phyloP scores from a whole-genome alignment of 2,797 vertebrate species.

The Sternarchorhynchus goeldii region DNA sequence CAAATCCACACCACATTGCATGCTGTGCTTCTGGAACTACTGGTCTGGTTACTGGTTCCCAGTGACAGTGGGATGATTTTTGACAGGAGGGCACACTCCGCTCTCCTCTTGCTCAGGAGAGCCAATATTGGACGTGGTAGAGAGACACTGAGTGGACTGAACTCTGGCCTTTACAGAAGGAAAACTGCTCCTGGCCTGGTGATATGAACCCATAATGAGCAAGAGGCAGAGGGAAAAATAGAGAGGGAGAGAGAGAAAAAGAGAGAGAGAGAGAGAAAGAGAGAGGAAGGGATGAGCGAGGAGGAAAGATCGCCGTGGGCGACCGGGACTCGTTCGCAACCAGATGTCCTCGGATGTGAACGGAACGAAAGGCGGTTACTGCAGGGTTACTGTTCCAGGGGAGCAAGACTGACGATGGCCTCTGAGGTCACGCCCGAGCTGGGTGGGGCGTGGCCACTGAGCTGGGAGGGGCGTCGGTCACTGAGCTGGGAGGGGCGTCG shows the following conservation, averaged over 20 bases:
- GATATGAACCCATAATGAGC: slow-evolving; percentile 31
- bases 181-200: slow-evolving; percentile 5
- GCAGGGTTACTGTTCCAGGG: no score
- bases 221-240: neutral
- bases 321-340: neutral
- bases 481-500: no score
- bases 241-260: neutral
- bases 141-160: slow-evolving; percentile 35
- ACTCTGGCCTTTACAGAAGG: slow-evolving; percentile 6
- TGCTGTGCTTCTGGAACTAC: neutral
- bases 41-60: neutral
- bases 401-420: no score
- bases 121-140: slow-evolving; percentile 26
- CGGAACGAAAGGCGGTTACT: neutral
- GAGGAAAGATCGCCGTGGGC: neutral
- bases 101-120: slow-evolving; percentile 9
- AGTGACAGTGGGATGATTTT: neutral
- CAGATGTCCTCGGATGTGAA: neutral
- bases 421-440: no score
- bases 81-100: neutral
- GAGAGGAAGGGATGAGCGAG: neutral
- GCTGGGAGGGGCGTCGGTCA: no score
- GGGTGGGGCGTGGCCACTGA: no score
- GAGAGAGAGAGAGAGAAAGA: neutral
- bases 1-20: neutral